A percentile compares a stretch with the other conserved stretches of the same genome.
Evolutionary conservation across 2,888 invertebrate species (phyloP).

Genomic region (Fragum whitleyi): DNA sequence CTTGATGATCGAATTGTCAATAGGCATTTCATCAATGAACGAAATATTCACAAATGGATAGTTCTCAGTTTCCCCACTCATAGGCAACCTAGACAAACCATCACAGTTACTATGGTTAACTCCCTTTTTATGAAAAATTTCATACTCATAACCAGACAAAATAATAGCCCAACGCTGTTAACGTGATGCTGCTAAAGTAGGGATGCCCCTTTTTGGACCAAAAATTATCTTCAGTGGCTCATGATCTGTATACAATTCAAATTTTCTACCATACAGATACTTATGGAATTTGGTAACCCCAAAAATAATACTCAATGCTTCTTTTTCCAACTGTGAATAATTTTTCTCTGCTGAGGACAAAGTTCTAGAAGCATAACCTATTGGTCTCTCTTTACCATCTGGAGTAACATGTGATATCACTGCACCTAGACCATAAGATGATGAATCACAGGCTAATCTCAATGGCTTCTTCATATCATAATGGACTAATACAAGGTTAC

Average conservation of each 20-base stretch:
- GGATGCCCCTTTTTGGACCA: conserved; percentile 75
- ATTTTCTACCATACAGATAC: conserved; percentile 84
- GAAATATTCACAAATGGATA: conserved; percentile 19
- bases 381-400: conserved; percentile 83
- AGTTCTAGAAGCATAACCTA: conserved; percentile 79
- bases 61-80: background rate
- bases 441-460: conserved; percentile 63
- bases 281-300: conserved; percentile 84
- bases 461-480: conserved; percentile 54
- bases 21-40: conserved; percentile 13
- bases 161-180: conserved; percentile 76
- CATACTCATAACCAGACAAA: conserved; percentile 81
- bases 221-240: conserved; percentile 73
- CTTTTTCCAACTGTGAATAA: conserved; percentile 83
- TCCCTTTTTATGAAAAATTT: conserved; percentile 76
- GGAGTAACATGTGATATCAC: conserved; percentile 76
- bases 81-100: conserved; percentile 76
- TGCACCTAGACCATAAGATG: conserved; percentile 66
- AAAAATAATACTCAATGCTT: conserved; percentile 77
- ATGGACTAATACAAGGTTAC: conserved; percentile 44
- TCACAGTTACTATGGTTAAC: conserved; percentile 79
- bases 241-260: conserved; percentile 83
- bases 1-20: conserved; percentile 7
- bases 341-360: conserved; percentile 52
- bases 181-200: conserved; percentile 74